A percentile compares a stretch with the other conserved stretches of the same genome.
phyloP scores from a whole-genome alignment of 1,140 invertebrate genomes.

The Achatina immaculata region DNA sequence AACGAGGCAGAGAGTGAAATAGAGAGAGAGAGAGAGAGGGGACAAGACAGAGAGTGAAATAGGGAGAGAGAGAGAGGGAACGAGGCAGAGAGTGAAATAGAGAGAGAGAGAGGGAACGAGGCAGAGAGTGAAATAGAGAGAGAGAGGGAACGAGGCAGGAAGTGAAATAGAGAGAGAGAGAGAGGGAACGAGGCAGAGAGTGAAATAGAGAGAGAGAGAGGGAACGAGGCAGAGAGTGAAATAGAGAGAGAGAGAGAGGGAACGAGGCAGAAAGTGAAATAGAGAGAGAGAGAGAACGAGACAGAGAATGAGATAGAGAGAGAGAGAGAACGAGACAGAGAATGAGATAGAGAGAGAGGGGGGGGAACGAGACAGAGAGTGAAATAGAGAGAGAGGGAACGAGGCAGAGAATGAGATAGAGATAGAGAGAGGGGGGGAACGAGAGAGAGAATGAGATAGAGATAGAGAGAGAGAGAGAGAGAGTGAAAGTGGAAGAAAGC shows the following conservation, averaged over 20 bases:
- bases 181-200: background rate
- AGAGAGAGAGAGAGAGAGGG: no score
- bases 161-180: conserved; percentile 1
- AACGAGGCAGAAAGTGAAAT: background rate
- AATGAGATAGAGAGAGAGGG: background rate
- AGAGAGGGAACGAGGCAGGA: no score
- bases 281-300: conserved; percentile 3
- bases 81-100: no score
- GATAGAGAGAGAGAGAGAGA: no score
- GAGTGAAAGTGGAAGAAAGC: background rate
- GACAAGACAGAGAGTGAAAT: no score
- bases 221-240: background rate
- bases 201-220: background rate
- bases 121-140: no score
- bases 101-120: no score
- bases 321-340: background rate
- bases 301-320: background rate
- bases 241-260: background rate
- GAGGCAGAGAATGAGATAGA: background rate
- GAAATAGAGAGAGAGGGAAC: background rate
- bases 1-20: no score
- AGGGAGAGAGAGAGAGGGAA: no score
- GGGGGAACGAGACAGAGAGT: background rate
- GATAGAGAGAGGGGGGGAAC: background rate
- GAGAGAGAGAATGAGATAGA: background rate